Percentiles rank a stretch among this genome's conserved stretches.
Conservation (phyloP, 2,888 invertebrate genomes). For the Zaprionus lineosus region DNA sequence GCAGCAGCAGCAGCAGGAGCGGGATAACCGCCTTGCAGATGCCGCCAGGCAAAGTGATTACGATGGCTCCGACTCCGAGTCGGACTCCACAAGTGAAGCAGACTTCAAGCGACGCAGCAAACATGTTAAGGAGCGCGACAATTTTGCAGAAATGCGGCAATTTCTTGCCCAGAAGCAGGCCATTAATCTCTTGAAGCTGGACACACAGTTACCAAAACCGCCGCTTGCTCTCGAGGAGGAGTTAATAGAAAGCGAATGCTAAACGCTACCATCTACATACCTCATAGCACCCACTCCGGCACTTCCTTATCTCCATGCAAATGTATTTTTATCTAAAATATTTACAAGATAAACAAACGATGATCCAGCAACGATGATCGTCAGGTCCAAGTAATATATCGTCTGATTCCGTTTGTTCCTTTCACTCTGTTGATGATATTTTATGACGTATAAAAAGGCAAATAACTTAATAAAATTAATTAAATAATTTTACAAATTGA, state of each 20-base stretch:
- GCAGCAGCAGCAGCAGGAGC: constrained; percentile 32
- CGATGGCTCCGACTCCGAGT: constrained; percentile 43
- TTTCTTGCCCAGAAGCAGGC: constrained; percentile 81
- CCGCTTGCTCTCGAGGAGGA: constrained; percentile 67
- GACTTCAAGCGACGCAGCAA: constrained; percentile 69
- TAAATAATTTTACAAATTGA: background rate
- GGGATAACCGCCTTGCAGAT: constrained; percentile 53
- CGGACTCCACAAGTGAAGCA: constrained; percentile 71
- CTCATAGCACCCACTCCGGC: constrained; percentile 2
- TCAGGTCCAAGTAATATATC: constrained; percentile 14
- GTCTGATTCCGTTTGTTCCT: constrained; percentile 18
- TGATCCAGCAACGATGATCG: constrained; percentile 20
- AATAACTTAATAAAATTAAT: background rate
- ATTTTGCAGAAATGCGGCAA: constrained; percentile 82
- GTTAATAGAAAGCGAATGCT: constrained; percentile 77
- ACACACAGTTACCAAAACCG: constrained; percentile 43
- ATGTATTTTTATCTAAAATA: constrained; percentile 41
- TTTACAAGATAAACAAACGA: constrained; percentile 50
- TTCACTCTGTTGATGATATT: constrained; percentile 8
- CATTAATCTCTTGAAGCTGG: constrained; percentile 79
- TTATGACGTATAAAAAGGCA: constrained; percentile 18
- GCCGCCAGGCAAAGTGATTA: constrained; percentile 23
- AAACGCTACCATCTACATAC: constrained; percentile 9
- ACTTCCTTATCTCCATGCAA: constrained; percentile 42
- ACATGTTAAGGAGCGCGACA: constrained; percentile 77